Evolutionary conservation across 2,888 invertebrate species (phyloP).

Genomic region (Stomorhina lunata): DNA sequence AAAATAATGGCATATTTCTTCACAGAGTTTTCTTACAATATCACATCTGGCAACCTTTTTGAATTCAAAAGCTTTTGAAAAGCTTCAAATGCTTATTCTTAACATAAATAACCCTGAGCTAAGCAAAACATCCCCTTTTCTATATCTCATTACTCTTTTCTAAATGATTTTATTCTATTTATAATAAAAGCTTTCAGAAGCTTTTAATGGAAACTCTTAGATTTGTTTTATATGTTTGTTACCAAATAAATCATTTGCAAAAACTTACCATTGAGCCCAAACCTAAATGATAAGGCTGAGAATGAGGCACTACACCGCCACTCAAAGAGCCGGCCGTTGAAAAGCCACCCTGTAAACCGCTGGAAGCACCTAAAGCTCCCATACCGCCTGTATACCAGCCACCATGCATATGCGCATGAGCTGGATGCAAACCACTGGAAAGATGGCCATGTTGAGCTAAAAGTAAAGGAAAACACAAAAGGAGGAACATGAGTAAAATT

Average conservation of each 20-base stretch:
- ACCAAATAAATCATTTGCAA: neutral
- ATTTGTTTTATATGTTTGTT: no score
- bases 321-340: slow-evolving; percentile 83
- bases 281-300: slow-evolving; percentile 85
- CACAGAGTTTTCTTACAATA: no score
- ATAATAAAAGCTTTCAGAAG: slow-evolving; percentile 1
- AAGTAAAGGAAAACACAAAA: slow-evolving; percentile 60
- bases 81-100: no score
- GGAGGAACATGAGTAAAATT: neutral
- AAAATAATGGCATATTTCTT: no score
- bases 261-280: slow-evolving; percentile 85
- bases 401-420: slow-evolving; percentile 84
- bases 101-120: no score
- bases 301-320: slow-evolving; percentile 84
- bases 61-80: slow-evolving; percentile 24
- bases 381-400: slow-evolving; percentile 84
- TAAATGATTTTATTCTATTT: neutral
- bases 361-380: slow-evolving; percentile 82
- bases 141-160: neutral
- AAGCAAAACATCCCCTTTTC: no score
- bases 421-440: slow-evolving; percentile 82
- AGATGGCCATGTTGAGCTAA: slow-evolving; percentile 85
- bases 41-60: no score
- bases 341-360: slow-evolving; percentile 83
- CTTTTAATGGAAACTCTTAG: neutral